Percentiles rank a stretch among this genome's conserved stretches.
Evolutionary conservation across 2,888 invertebrate genomes (phyloP).

Genomic region (Perdita meconis): DNA sequence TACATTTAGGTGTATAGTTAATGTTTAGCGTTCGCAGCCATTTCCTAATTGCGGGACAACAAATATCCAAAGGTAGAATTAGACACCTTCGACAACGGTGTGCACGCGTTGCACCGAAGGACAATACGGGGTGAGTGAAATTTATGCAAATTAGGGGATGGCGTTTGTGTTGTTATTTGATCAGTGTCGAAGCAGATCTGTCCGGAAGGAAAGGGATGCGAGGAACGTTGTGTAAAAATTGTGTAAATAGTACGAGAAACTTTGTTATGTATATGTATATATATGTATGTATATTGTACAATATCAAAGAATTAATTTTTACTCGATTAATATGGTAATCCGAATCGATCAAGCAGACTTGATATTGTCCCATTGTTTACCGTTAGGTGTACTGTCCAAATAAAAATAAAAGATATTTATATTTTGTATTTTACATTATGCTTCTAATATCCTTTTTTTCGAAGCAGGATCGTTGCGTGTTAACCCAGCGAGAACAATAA

Average conservation of each 20-base stretch:
- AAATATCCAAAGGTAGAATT: not conserved
- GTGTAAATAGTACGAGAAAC: constrained; percentile 76
- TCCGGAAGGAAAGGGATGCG: constrained; percentile 9
- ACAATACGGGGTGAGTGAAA: not conserved
- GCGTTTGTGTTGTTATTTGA: constrained; percentile 20
- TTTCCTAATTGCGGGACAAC: constrained; percentile 34
- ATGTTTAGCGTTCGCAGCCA: constrained; percentile 13
- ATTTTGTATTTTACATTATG: constrained; percentile 69
- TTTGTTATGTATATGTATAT: constrained; percentile 47
- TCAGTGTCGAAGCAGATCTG: constrained; percentile 9
- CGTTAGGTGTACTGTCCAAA: constrained; percentile 61
- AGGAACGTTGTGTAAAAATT: constrained; percentile 75
- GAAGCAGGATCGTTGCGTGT: too few species aligned
- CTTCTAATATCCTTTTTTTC: constrained; percentile 29
- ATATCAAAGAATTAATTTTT: constrained; percentile 60
- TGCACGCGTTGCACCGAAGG: not conserved
- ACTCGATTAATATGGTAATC: constrained; percentile 51
- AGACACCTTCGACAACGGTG: not conserved
- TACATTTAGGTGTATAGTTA: constrained; percentile 26
- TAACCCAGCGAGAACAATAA: too few species aligned
- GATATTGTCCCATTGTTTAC: constrained; percentile 60
- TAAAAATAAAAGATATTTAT: constrained; percentile 76
- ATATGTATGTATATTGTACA: constrained; percentile 55
- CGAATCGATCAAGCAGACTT: constrained; percentile 28
- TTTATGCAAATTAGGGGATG: constrained; percentile 26